Evolutionary conservation across 2,113 vertebrate genomes (phyloP), one percentile per base, ranked within the genome.

Genomic region (Leucosticte australis): DNA sequence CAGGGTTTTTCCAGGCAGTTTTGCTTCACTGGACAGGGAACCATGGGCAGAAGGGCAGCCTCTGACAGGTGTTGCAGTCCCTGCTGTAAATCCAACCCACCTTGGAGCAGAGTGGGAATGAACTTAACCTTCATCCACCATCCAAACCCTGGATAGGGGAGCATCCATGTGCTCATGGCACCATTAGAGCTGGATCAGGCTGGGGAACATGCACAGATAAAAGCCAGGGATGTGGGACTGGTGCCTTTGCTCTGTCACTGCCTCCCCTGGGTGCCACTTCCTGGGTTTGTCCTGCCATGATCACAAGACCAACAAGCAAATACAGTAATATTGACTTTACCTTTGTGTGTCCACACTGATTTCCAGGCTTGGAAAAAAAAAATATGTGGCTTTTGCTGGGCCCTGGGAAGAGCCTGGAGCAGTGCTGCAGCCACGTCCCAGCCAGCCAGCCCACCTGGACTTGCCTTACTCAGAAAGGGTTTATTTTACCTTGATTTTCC

Each of bases 251-350:
- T 53, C 62, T 50, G 28, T 21, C 31, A n/a, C 6, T 21, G 50
- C 41, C 63, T 30, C n/a, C 24, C 44, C n/a, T 0, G 2, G 30
- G 21, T 39, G 19, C 44, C n/a, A 52, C 35, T 11, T 28, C 15
- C 24, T 85, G 35, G 44, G 6, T 85, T 39, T 76, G 46, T 47
- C 37, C 28, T 71, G 37, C 39, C 0, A 1, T 1, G 0, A 33
- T 73, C 93, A 95, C 0, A 0, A 56, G 63, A 21, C 39, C 63
- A 52, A 71, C 10, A 49, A 83, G 77, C 56, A 95, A 92, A 87
- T n/a, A 93, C 2, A 24, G 67, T 24, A 59, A 62, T 91, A 87
- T 87, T 95, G 91, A 96, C 69, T 94, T 62, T 77, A 62, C 80
- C 59, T 63, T 50, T 39, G 5, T 21, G 20, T 15, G 35, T 22